Conservation (phyloP, 2,797 vertebrate species). For the Vireo griseus region DNA sequence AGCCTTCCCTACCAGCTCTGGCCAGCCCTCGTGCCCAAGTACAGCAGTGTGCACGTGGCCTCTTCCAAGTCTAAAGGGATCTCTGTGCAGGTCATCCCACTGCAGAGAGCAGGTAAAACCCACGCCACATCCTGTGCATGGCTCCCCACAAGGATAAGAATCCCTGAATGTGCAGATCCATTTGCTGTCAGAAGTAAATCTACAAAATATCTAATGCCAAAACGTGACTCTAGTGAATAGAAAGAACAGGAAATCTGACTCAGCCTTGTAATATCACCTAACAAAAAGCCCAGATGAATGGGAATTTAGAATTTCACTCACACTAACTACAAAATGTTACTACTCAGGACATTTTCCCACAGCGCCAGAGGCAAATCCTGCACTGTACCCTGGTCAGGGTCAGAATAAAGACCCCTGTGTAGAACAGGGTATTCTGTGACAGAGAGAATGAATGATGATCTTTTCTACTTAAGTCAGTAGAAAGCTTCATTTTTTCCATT, state of each 20-base stretch:
- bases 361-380: neutral
- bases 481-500: neutral
- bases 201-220: neutral
- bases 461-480: neutral
- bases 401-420: neutral
- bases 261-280: neutral
- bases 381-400: neutral
- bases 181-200: neutral
- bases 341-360: neutral
- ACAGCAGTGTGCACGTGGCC: neutral
- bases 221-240: neutral
- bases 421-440: neutral
- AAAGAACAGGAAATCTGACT: conserved; percentile 39
- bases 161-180: neutral
- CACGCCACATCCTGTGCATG: neutral
- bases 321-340: neutral
- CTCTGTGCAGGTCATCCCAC: neutral
- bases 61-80: accelerated
- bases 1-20: neutral
- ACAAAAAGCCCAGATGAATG: neutral
- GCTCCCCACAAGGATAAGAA: neutral
- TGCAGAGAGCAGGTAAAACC: neutral
- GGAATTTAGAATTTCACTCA: neutral
- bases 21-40: neutral
- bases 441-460: neutral